Evolutionary conservation across 2,113 vertebrate species (phyloP).

Genomic region (Hiodon tergisus): DNA sequence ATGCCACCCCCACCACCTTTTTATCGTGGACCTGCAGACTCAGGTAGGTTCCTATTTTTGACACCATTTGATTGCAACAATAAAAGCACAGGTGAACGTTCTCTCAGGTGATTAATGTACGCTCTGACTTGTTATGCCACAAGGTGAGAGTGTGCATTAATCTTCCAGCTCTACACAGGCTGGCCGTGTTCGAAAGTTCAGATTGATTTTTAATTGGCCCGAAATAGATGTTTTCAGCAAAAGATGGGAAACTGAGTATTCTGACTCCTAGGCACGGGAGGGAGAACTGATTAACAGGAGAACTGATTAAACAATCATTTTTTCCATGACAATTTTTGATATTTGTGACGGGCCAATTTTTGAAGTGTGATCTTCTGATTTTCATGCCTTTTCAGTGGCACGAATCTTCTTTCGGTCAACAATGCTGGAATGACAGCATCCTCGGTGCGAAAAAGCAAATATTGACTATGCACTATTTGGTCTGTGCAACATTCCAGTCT

Average conservation of each 20-base stretch:
- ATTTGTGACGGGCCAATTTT: too few species aligned
- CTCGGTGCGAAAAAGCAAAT: not conserved
- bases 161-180: constrained; percentile 58
- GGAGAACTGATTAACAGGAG: too few species aligned
- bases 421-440: not conserved
- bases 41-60: constrained; percentile 35
- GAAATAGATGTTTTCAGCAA: constrained; percentile 64
- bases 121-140: constrained; percentile 70
- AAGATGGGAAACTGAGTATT: constrained; percentile 39
- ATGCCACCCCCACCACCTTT: not conserved
- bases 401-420: too few species aligned
- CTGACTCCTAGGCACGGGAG: constrained; percentile 6
- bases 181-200: constrained; percentile 57
- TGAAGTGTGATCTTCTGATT: too few species aligned
- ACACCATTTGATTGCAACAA: constrained; percentile 30
- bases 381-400: too few species aligned
- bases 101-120: constrained; percentile 59
- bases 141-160: constrained; percentile 73
- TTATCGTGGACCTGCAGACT: constrained; percentile 35
- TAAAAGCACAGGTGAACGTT: constrained; percentile 25
- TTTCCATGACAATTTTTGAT: not conserved
- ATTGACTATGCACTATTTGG: constrained; percentile 1
- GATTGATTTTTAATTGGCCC: constrained; percentile 76
- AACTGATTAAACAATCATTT: not conserved
- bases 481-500: not conserved